Conservation (phyloP, 2,888 invertebrate genomes). For the Steinernema carpocapsae region DNA sequence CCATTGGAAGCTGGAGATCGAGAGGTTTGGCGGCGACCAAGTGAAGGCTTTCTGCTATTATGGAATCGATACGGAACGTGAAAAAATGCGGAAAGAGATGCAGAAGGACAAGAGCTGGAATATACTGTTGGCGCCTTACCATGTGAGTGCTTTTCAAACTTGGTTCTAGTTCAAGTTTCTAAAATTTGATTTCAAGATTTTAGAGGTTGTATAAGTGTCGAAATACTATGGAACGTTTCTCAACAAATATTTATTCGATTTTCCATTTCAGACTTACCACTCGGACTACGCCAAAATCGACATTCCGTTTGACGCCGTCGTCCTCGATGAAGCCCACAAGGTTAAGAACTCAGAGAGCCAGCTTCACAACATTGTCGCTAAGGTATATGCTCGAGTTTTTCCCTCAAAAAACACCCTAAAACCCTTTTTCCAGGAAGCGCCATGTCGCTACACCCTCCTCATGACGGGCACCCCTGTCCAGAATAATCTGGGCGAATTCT, state of each 20-base stretch:
- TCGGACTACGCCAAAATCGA: too few relatives aligned
- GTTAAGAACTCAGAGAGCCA: too few relatives aligned
- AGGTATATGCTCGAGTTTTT: constrained; percentile 3
- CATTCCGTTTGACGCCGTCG: constrained; percentile 85
- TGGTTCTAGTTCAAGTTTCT: constrained; percentile 81
- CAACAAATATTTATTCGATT: too few relatives aligned
- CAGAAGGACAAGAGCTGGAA: constrained; percentile 55
- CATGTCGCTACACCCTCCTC: constrained; percentile 53
- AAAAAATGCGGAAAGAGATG: constrained; percentile 55
- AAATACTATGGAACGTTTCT: too few relatives aligned
- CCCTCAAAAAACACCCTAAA: background rate
- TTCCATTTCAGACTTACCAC: too few relatives aligned
- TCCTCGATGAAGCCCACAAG: constrained; percentile 96
- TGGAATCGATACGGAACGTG: constrained; percentile 69
- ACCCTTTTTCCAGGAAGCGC: constrained; percentile 15
- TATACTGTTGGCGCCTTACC: constrained; percentile 70
- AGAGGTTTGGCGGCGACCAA: constrained; percentile 72
- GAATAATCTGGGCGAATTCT: constrained; percentile 71
- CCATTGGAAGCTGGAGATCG: constrained; percentile 98
- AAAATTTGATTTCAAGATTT: too few relatives aligned
- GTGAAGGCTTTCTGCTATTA: constrained; percentile 59
- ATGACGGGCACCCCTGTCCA: constrained; percentile 72
- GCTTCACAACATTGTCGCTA: too few relatives aligned
- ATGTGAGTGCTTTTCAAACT: constrained; percentile 60
- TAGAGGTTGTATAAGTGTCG: too few relatives aligned